These are phyloP conservation scores for Conchocele bisecta DNA, from an alignment of 2,888 invertebrate species.

Conservation along the genomic window DNA sequence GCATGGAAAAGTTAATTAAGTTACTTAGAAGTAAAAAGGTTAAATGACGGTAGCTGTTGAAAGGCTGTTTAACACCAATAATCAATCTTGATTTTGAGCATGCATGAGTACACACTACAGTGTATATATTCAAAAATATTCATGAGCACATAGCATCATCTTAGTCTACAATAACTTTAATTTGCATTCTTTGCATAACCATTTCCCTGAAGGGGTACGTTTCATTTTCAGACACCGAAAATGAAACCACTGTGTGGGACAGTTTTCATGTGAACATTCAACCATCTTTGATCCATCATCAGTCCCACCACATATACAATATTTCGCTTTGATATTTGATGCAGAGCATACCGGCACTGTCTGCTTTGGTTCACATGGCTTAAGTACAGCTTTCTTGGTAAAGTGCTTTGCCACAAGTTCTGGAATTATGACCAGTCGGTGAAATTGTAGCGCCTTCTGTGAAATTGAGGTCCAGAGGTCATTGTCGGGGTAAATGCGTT, in stretches of 20 bases:
- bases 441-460: slow-evolving; percentile 25
- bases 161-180: too few relatives aligned
- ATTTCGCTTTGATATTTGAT: background rate
- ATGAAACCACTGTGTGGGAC: slow-evolving; percentile 27
- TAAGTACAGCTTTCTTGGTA: slow-evolving; percentile 1
- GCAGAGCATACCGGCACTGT: background rate
- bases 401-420: slow-evolving; percentile 36
- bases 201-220: slow-evolving; percentile 20
- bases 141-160: too few relatives aligned
- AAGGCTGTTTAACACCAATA: too few relatives aligned
- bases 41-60: too few relatives aligned
- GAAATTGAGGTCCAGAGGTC: slow-evolving; percentile 8
- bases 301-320: slow-evolving; percentile 16
- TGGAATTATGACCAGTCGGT: slow-evolving; percentile 33
- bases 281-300: slow-evolving; percentile 39
- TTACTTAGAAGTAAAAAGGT: too few relatives aligned
- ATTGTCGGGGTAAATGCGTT: slow-evolving; percentile 13
- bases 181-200: slow-evolving; percentile 20
- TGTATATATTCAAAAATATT: too few relatives aligned
- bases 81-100: too few relatives aligned
- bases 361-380: background rate
- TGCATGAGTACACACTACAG: too few relatives aligned
- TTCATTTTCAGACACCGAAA: slow-evolving; percentile 29
- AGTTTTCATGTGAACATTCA: slow-evolving; percentile 24
- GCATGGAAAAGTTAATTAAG: too few relatives aligned